phyloP scores from a whole-genome alignment of 2,113 vertebrate genomes.

The Tricholaema leucomelas region DNA sequence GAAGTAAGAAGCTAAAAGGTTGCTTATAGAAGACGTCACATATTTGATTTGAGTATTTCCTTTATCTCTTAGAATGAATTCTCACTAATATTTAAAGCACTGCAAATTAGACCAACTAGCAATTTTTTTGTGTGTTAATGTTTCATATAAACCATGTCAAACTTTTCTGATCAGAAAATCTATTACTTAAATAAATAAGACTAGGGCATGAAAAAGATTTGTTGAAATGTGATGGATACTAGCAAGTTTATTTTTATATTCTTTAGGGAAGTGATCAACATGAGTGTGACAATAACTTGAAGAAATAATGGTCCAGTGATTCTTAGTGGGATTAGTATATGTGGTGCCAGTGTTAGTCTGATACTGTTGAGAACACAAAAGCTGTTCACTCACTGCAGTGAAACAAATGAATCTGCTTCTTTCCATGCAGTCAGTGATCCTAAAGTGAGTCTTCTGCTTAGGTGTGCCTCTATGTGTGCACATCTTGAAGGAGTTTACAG shows the following conservation, averaged over 20 bases:
- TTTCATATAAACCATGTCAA: background rate
- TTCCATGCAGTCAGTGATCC: background rate
- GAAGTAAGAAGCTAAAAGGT: background rate
- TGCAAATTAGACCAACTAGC: background rate
- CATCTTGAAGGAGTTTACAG: background rate
- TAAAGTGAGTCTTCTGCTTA: background rate
- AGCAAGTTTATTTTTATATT: background rate
- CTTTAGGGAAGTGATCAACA: background rate
- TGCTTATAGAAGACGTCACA: background rate
- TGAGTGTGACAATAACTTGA: background rate
- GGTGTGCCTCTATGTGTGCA: background rate
- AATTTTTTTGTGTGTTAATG: background rate
- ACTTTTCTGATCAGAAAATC: background rate
- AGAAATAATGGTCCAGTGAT: background rate
- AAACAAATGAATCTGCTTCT: background rate
- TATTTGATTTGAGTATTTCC: background rate
- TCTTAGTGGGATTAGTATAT: background rate
- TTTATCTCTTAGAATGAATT: background rate
- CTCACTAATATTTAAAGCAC: background rate
- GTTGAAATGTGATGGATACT: background rate
- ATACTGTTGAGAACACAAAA: background rate
- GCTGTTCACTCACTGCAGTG: background rate
- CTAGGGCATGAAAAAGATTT: background rate
- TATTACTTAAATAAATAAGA: background rate
- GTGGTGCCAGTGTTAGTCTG: background rate